A percentile compares a stretch with the other conserved stretches of the same genome.
phyloP scores from a whole-genome alignment of 2,113 vertebrate genomes.

The Micronisus gabar region DNA sequence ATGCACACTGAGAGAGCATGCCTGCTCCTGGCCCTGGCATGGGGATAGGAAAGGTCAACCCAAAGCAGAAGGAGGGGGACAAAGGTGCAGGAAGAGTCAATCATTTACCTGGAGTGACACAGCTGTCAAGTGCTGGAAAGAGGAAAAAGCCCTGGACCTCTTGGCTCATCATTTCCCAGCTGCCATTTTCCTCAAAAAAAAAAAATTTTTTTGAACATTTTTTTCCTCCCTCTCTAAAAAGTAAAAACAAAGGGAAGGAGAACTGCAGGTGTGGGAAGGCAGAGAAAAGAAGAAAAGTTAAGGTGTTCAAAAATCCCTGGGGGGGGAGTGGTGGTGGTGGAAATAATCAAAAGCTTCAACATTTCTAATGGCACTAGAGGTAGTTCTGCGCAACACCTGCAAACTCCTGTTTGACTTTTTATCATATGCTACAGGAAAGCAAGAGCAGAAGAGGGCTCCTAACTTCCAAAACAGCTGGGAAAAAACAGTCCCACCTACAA shows the following conservation, averaged over 20 bases:
- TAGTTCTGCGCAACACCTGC: not conserved
- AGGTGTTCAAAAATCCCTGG: not conserved
- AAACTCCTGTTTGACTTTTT: not conserved
- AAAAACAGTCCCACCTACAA: not conserved
- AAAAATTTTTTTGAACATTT: rapidly evolving
- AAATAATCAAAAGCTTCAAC: not conserved
- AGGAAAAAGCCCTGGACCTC: not conserved
- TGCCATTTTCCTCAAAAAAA: not conserved
- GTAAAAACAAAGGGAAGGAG: not conserved
- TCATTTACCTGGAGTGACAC: not conserved
- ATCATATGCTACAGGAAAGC: not conserved
- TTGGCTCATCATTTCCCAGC: not conserved
- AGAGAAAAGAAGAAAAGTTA: not conserved
- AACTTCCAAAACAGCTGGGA: not conserved
- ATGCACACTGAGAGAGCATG: rapidly evolving
- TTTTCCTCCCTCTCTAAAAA: no score
- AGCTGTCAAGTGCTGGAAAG: not conserved
- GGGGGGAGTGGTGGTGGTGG: no score
- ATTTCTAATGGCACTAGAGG: not conserved
- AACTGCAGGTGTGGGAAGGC: not conserved
- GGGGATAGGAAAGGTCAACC: not conserved
- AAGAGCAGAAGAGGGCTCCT: not conserved
- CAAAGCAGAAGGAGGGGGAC: not conserved
- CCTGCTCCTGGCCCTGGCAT: not conserved
- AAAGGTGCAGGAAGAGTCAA: not conserved